These are phyloP conservation scores for Diglossa cyanea DNA, from an alignment of 2,797 vertebrate species.

Conservation along the genomic window DNA sequence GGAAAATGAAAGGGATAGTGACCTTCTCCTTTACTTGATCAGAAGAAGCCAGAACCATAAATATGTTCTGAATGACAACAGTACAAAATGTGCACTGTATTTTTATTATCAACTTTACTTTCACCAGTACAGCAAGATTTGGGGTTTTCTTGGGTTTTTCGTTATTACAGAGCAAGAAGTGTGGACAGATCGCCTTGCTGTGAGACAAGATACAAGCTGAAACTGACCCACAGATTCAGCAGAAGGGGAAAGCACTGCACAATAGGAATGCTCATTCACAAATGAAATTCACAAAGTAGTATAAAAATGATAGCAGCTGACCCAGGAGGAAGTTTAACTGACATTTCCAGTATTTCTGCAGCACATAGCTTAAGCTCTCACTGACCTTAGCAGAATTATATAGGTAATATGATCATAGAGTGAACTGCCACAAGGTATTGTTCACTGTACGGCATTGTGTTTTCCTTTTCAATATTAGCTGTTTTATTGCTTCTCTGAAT, in stretches of 20 bases:
- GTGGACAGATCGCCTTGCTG: accelerated
- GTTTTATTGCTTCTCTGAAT: not conserved
- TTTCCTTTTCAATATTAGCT: not conserved
- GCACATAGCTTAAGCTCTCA: not conserved
- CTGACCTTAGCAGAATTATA: not conserved
- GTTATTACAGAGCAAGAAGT: not conserved
- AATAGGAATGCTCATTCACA: not conserved
- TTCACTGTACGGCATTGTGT: not conserved
- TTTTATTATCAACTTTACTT: not conserved
- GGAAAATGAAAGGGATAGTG: not conserved
- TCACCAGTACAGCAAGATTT: not conserved
- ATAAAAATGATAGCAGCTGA: not conserved
- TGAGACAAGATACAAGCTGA: not conserved
- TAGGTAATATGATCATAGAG: not conserved
- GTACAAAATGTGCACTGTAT: not conserved
- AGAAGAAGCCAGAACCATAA: not conserved
- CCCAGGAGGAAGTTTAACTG: not conserved
- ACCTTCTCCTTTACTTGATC: not conserved
- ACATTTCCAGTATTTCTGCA: not conserved
- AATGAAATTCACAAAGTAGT: not conserved
- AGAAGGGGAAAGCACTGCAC: not conserved
- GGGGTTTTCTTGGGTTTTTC: accelerated
- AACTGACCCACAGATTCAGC: not conserved
- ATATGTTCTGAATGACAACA: not conserved
- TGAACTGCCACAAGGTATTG: not conserved